Base-by-base conservation (phyloP, 2,888 invertebrate genomes). In the Tetrapedia diversipes region DNA sequence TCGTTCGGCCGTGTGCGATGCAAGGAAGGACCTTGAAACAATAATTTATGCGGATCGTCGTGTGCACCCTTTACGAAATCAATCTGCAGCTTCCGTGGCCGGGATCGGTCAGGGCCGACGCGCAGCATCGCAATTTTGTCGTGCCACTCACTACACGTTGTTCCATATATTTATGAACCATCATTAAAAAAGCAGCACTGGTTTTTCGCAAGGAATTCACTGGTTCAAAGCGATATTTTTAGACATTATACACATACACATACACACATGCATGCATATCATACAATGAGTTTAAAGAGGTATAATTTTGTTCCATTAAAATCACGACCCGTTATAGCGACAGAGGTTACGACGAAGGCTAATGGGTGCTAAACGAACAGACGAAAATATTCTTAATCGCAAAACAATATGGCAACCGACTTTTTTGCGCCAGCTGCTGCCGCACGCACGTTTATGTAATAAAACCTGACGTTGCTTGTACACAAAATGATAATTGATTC, bases 11-110 rank as follows among this genome's bases (percentile, higher is more conserved):
- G 60, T 16, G 60, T n/a, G 53, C 39, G 60, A 54, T 56, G 70
- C 70, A 72, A 81, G 83, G 70, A 80, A 68, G 73, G 82, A 82
- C 83, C 83, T 83, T 83, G 83, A 82, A 77, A 69, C 79, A 60
- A 77, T 83, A 71, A 79, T 83, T 83, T 73, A 73, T 81, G 77
- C 72, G 67, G 57, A 65, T 68, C 74, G 56, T 34, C 66, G 71
- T 64, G 65, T 70, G 66, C 76, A 79, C 80, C 81, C 76, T 79
- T 80, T 67, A 63, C 64, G 75, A 56, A 80, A 82, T 82, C 78
- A 82, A 82, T 82, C 75, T 76, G 67, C 78, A 67, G 80, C 82
- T 82, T 82, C 80, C 82, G 82, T 61, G 72, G 75, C 63, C 63
- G 60, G 49, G 67, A 64, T 56, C 68, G 81, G 68, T 72, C 74